Conservation (phyloP, 2,888 invertebrate species). For the Melinopterus prodromus region DNA sequence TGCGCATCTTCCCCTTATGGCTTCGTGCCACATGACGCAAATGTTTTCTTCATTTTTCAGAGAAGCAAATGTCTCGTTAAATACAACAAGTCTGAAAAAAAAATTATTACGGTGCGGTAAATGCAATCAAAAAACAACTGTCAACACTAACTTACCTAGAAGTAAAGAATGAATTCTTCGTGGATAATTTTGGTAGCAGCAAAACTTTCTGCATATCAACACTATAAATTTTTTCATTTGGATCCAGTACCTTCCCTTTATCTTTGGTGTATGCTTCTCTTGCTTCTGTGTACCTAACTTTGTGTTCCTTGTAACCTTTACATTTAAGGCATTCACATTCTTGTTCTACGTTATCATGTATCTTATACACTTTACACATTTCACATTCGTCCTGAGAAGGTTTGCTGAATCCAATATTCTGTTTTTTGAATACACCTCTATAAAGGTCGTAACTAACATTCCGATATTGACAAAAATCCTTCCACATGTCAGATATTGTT, state of each 20-base stretch:
- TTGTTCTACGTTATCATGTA: constrained; percentile 4
- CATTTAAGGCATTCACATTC: constrained; percentile 7
- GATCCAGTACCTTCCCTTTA: constrained; percentile 7
- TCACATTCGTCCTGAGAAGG: neutral
- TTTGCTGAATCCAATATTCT: neutral
- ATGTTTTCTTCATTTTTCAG: constrained; percentile 31
- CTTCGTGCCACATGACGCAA: constrained; percentile 39
- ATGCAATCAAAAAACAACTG: neutral
- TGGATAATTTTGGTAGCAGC: constrained; percentile 7
- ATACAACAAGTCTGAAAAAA: constrained; percentile 15
- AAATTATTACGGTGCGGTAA: neutral
- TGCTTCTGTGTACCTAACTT: constrained; percentile 11
- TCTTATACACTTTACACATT: constrained; percentile 4
- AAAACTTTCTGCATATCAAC: constrained; percentile 19
- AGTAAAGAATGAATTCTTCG: constrained; percentile 13
- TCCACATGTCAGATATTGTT: neutral
- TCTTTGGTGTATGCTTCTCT: constrained; percentile 13
- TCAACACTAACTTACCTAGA: neutral
- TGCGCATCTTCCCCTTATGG: constrained; percentile 34
- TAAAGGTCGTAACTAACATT: constrained; percentile 4
- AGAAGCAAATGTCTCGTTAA: constrained; percentile 13
- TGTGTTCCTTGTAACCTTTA: constrained; percentile 5
- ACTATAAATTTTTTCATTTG: constrained; percentile 7
- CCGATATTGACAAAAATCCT: neutral
- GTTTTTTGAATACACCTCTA: constrained; percentile 4